Evolutionary conservation across 2,113 vertebrate species (phyloP), one percentile per base, ranked within the genome.

Genomic region (Rhodinocichla rosea): DNA sequence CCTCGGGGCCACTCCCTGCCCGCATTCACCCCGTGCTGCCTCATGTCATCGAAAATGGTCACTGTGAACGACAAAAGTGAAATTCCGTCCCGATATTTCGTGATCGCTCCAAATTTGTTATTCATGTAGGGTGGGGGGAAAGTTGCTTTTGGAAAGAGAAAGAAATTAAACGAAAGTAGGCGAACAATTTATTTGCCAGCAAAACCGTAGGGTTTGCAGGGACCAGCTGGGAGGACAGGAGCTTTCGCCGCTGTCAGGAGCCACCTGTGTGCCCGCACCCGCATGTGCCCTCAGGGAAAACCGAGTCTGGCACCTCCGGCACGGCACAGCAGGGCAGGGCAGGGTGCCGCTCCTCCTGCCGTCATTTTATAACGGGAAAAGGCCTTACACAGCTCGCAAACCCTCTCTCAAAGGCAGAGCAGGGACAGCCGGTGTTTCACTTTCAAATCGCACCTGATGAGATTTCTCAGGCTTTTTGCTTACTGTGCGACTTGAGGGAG

Each of bases 101-200:
- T 37, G 63, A 39, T 47, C 22, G 7, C 24, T 79, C 35, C 35
- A 47, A 70, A 79, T 62, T 50, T 28, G 65, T 21, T 55, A 32
- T 10, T 70, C 47, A 0, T 1, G n/a, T 12, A 10, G 23, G 2
- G 44, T 2, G 24, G 4, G 23, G 13, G 7, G 0, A 2, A 18
- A 40, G 63, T 56, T 73, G 11, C 16, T 57, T 26, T 30, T 50
- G n/a, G 20, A 52, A 11, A 32, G 8, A 76, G 8, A 78, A 60
- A 40, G 15, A 39, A 55, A 67, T 56, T 33, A 73, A 94, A 91
- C 87, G 91, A 95, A 79, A 11, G 5, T 16, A 30, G 76, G 28
- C 1, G 26, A 82, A 14, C 5, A 19, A 9, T 21, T 33, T 3
- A 30, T 20, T 23, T 69, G 10, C 7, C 52, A 56, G 19, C 14